Percentiles rank a stretch among this genome's conserved stretches.
These are phyloP conservation scores for Diadegma fenestrale DNA, from an alignment of 2,888 invertebrate genomes.

Conservation along the genomic window DNA sequence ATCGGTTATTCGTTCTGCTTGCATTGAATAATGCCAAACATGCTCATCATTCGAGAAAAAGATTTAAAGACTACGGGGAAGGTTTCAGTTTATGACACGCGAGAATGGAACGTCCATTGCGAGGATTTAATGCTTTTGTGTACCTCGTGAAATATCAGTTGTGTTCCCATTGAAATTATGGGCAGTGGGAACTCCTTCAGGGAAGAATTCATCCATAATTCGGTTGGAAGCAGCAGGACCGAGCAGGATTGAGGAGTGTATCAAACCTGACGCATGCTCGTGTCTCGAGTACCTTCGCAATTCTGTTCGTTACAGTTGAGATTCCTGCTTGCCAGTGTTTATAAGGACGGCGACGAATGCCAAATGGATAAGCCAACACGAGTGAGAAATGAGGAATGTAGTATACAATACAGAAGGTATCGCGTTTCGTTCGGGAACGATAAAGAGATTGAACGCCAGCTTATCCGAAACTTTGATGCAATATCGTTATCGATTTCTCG, in stretches of 20 bases:
- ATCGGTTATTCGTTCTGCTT: neutral
- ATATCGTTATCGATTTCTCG: neutral
- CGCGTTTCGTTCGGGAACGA: neutral
- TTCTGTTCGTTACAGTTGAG: slow-evolving; percentile 49
- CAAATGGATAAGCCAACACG: slow-evolving; percentile 32
- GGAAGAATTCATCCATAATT: slow-evolving; percentile 15
- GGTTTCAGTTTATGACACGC: neutral
- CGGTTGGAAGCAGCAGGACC: slow-evolving; percentile 6
- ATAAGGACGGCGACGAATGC: slow-evolving; percentile 22
- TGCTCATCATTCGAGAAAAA: neutral
- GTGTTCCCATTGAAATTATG: neutral
- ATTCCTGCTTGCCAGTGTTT: slow-evolving; percentile 23
- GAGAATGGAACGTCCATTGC: neutral
- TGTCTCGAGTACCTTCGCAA: slow-evolving; percentile 52
- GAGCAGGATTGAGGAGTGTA: slow-evolving; percentile 20
- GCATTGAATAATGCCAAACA: neutral
- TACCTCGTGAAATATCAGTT: neutral
- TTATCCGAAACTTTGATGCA: slow-evolving; percentile 27
- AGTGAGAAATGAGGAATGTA: slow-evolving; percentile 9
- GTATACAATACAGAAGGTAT: neutral
- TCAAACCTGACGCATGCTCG: slow-evolving; percentile 20
- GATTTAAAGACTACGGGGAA: neutral
- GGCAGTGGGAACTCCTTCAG: neutral
- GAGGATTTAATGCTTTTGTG: neutral
- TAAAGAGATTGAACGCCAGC: slow-evolving; percentile 21